Evolutionary conservation across 92 coral and sea anemone species (phyloP).

Genomic region (Porites evermanni): DNA sequence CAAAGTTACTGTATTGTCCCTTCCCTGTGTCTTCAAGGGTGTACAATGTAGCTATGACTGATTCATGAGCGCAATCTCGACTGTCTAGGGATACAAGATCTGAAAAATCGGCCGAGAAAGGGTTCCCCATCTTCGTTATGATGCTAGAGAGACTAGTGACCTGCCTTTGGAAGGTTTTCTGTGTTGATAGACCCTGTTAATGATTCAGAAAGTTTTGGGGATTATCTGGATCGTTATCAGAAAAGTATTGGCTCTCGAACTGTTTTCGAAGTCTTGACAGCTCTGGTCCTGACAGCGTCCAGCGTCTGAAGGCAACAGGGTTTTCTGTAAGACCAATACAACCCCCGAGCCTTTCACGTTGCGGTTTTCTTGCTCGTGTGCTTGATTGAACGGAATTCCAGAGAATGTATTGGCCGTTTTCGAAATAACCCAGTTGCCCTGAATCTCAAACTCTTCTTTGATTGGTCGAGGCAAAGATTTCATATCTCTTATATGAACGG

Average conservation of each 20-base stretch:
- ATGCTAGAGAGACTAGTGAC: conserved; percentile 53
- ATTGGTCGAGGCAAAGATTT: conserved; percentile 55
- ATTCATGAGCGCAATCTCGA: conserved; percentile 58
- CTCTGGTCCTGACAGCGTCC: conserved; percentile 78
- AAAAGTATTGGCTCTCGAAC: conserved; percentile 50
- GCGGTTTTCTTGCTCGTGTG: conserved; percentile 71
- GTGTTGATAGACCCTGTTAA: neutral
- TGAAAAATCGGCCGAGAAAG: conserved; percentile 65
- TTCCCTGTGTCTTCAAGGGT: conserved; percentile 48
- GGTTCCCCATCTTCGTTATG: conserved; percentile 68
- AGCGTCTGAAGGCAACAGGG: conserved; percentile 48
- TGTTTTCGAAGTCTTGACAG: conserved; percentile 48
- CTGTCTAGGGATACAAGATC: conserved; percentile 68
- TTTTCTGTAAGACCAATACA: conserved; percentile 66
- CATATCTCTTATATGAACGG: conserved; percentile 67
- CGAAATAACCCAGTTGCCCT: conserved; percentile 68
- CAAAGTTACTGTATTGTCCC: conserved; percentile 55
- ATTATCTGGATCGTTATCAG: conserved; percentile 14
- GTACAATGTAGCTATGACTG: conserved; percentile 31
- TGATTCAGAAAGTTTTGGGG: conserved; percentile 29
- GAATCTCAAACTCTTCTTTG: conserved; percentile 34
- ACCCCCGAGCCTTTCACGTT: conserved; percentile 59
- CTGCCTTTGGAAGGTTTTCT: conserved; percentile 53
- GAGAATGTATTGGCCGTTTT: conserved; percentile 60
- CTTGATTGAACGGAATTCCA: conserved; percentile 66